Evolutionary conservation across 2,888 invertebrate species (phyloP).

Genomic region (Abrostola tripartita): DNA sequence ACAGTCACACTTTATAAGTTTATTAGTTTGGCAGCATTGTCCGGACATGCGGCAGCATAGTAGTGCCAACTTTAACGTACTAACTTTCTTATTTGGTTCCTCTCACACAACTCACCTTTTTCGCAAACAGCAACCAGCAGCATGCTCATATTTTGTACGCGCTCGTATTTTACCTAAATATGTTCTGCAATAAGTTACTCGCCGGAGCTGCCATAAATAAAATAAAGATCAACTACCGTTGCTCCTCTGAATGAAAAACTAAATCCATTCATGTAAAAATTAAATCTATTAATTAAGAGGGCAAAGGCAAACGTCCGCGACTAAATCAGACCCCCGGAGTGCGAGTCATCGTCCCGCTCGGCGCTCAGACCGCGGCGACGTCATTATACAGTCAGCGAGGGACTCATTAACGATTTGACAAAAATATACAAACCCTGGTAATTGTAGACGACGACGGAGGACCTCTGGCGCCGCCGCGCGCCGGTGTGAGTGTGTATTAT

Average conservation of each 20-base stretch:
- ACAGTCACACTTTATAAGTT: not conserved
- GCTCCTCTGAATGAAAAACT: constrained; percentile 9
- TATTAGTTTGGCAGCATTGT: constrained; percentile 4
- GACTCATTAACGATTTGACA: constrained; percentile 14
- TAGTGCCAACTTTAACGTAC: not conserved
- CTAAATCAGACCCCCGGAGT: no score
- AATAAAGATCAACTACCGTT: no score
- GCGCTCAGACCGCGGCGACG: constrained; percentile 1
- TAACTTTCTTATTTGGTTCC: not conserved
- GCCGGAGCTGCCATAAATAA: not conserved
- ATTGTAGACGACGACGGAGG: constrained; percentile 1
- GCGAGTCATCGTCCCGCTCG: no score
- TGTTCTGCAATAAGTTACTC: not conserved
- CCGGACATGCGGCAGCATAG: not conserved
- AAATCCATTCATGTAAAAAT: no score
- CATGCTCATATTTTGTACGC: not conserved
- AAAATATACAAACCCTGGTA: constrained; percentile 10
- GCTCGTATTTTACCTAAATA: not conserved
- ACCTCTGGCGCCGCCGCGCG: no score
- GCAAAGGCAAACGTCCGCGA: constrained; percentile 19
- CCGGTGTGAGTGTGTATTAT: no score
- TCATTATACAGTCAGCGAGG: constrained; percentile 15
- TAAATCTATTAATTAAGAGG: constrained; percentile 10
- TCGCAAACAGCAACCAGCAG: no score
- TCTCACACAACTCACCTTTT: not conserved